These are phyloP conservation scores for Sinonovacula constricta DNA, from an alignment of 1,140 invertebrate genomes.

Conservation along the genomic window DNA sequence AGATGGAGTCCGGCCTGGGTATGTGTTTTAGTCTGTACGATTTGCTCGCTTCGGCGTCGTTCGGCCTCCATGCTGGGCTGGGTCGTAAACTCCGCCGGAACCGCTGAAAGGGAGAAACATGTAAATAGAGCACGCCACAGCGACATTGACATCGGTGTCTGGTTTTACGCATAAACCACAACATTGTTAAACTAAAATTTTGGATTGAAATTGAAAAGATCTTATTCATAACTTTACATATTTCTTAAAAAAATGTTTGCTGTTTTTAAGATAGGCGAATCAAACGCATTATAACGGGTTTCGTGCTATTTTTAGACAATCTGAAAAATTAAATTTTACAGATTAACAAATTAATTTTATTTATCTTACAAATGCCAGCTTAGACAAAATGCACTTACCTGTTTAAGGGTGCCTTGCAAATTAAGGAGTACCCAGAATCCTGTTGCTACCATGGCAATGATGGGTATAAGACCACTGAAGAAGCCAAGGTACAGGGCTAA, in stretches of 20 bases:
- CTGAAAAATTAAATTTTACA: background rate
- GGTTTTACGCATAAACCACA: background rate
- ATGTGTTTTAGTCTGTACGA: background rate
- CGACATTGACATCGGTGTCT: background rate
- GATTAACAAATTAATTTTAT: background rate
- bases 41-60: background rate
- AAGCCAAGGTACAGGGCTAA: background rate
- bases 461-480: background rate
- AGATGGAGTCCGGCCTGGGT: no score
- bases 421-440: background rate
- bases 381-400: constrained; percentile 11
- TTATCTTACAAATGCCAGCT: background rate
- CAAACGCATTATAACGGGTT: background rate
- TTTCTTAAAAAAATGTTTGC: no score
- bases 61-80: background rate
- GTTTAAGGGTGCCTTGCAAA: background rate
- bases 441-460: background rate
- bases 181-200: background rate
- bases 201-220: background rate
- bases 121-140: background rate
- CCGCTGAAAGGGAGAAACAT: constrained; percentile 2
- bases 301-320: background rate
- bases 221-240: no score
- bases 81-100: background rate
- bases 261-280: no score